These are phyloP conservation scores for Dryomyza anilis DNA, from an alignment of 2,888 invertebrate species.

Conservation along the genomic window DNA sequence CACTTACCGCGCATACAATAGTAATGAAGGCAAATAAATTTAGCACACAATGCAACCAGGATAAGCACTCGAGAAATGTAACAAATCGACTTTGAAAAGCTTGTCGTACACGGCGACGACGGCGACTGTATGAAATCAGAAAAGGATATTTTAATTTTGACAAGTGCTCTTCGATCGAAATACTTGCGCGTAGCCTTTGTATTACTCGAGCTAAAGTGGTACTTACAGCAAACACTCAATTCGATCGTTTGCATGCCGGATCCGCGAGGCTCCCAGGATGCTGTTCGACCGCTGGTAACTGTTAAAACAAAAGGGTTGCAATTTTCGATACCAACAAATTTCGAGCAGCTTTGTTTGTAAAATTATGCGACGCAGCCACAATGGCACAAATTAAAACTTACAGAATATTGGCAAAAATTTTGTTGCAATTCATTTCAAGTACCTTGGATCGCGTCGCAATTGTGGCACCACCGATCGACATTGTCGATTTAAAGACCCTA, in stretches of 20 bases:
- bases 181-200: constrained; percentile 34
- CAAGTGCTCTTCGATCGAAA: constrained; percentile 4
- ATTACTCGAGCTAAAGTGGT: constrained; percentile 26
- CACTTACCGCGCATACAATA: constrained; percentile 32
- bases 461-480: not conserved
- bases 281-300: constrained; percentile 24
- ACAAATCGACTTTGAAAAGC: constrained; percentile 53
- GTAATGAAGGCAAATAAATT: constrained; percentile 40
- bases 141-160: constrained; percentile 22
- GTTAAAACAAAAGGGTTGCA: constrained; percentile 46
- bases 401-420: no score
- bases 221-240: constrained; percentile 17
- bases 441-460: not conserved
- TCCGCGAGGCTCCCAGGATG: constrained; percentile 22
- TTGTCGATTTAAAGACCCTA: not conserved
- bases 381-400: no score
- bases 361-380: constrained; percentile 47
- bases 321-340: constrained; percentile 39
- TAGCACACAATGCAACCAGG: constrained; percentile 39
- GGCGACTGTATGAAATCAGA: not conserved
- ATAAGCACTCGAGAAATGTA: constrained; percentile 46
- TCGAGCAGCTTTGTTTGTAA: constrained; percentile 50
- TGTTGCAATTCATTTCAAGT: constrained; percentile 37
- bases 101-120: constrained; percentile 35
- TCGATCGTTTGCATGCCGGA: not conserved